Evolutionary conservation across 1,140 invertebrate genomes (phyloP), one percentile per base, ranked within the genome.

Genomic region (Caenorhabditis tropicalis): DNA sequence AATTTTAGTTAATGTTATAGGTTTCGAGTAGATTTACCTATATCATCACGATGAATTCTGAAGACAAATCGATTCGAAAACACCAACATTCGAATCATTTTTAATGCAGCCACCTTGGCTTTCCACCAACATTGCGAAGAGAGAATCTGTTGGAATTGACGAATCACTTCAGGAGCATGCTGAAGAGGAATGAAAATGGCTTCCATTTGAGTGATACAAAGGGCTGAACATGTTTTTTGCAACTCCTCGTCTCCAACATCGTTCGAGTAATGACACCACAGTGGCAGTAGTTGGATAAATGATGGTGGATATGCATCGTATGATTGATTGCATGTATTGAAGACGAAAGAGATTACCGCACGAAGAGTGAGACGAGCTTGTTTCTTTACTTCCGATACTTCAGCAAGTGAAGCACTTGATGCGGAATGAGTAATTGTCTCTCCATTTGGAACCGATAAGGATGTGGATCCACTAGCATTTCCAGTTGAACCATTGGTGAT

Each of bases 21-120:
- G 1, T 27, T n/a, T 19, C n/a, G n/a, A n/a, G n/a, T n/a, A n/a
- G n/a, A 82, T 24, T 86, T 60, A 49, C 86, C 82, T 5, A 88
- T 92, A 91, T 93, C 93, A 0, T 92, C 88, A 0, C 92, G 70
- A n/a, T 93, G 91, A 29, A 93, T 93, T n/a, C 94, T 91, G 29
- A 96, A 91, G 82, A 93, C 92, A 21, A 95, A 94, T 92, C 96
- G 94, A 88, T 96, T 96, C 87, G 95, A 94, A 91, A 96, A 96
- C 10, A 96, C 93, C 80, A 95, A 90, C 24, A 94, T 94, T 91
- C 96, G 95, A 10, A 96, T 92, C 88, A 95, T 95, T 79, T 94
- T 93, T 1, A 96, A 92, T 82, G 94, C 93, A 12, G 94, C 93
- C 0, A 93, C 93, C 60, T 95, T 92, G 0, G 94, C 94, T 86